Conservation (phyloP, 2,888 invertebrate genomes). For the Trachelus tabidus region DNA sequence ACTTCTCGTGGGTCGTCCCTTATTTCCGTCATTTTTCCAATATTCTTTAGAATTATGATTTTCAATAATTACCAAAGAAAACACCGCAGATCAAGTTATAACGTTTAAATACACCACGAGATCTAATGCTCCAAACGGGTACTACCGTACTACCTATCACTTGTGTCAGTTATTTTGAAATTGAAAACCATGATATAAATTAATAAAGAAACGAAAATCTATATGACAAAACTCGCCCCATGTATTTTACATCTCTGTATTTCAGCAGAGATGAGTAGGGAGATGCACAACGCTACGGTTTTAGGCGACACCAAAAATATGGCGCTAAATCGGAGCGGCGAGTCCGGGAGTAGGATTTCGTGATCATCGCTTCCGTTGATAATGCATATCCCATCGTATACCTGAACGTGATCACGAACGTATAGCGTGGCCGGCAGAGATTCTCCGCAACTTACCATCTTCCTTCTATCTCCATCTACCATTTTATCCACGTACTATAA, state of each 20-base stretch:
- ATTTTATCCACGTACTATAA: not conserved
- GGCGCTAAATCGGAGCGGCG: too few species aligned
- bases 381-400: too few species aligned
- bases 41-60: not conserved
- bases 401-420: too few species aligned
- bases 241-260: not conserved
- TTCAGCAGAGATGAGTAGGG: too few species aligned
- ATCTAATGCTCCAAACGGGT: not conserved
- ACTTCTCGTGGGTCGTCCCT: conserved; percentile 77
- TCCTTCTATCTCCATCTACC: too few species aligned
- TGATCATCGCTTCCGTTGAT: too few species aligned
- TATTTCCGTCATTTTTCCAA: conserved; percentile 31
- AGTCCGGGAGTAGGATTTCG: too few species aligned
- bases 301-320: too few species aligned
- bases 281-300: too few species aligned
- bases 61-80: not conserved
- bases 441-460: too few species aligned
- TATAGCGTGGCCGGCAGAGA: too few species aligned
- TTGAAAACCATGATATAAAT: not conserved
- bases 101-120: not conserved
- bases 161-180: not conserved
- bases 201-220: not conserved
- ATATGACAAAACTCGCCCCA: not conserved
- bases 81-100: not conserved
- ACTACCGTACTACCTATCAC: not conserved